phyloP scores from a whole-genome alignment of 2,797 vertebrate species.

The Thamnophis elegans region DNA sequence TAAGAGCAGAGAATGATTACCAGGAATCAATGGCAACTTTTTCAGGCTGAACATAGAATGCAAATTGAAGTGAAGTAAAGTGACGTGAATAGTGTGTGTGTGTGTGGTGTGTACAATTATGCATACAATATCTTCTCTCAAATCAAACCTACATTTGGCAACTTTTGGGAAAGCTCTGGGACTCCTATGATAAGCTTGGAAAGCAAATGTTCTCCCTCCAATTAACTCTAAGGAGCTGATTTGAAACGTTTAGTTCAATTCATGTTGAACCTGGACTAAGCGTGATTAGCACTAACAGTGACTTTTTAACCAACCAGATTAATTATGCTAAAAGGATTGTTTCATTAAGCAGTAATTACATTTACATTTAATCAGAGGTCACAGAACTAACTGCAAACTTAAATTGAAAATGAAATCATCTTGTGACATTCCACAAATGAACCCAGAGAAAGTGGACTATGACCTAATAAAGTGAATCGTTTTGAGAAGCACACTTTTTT shows the following conservation, averaged over 20 bases:
- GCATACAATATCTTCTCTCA: background rate
- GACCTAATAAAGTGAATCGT: background rate
- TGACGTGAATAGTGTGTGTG: no score
- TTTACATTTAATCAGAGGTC: background rate
- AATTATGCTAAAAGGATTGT: background rate
- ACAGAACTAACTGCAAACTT: background rate
- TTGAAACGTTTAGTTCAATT: background rate
- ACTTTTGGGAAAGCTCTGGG: background rate
- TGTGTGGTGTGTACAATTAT: background rate
- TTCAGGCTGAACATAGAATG: background rate
- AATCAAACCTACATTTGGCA: background rate
- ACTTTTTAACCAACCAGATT: background rate
- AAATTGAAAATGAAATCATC: background rate
- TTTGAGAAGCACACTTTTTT: background rate
- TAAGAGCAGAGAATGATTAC: background rate
- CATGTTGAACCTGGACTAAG: background rate
- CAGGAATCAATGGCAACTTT: background rate
- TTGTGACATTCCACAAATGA: background rate
- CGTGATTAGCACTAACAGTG: background rate
- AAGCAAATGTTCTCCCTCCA: no score
- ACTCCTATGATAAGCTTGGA: background rate
- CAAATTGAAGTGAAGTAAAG: background rate
- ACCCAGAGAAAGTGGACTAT: background rate
- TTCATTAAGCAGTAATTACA: background rate
- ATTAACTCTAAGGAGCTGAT: background rate